Base-by-base conservation (phyloP, 1,140 invertebrate genomes). In the Drosophila dunni region DNA sequence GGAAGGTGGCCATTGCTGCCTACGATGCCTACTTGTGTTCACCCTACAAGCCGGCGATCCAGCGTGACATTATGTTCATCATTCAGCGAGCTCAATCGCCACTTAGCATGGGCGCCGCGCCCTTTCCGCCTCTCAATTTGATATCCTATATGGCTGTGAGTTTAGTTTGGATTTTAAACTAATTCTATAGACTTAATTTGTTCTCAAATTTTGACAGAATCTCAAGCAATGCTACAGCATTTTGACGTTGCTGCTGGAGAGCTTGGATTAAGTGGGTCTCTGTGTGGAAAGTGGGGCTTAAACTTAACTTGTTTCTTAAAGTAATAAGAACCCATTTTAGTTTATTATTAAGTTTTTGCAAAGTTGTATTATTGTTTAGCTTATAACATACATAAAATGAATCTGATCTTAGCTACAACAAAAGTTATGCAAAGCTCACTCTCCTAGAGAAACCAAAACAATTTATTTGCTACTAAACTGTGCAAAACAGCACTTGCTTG, bases 181-280 rank as follows among this genome's bases (percentile, higher is more conserved):
- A 9, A 0, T 36, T n/a, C 5, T 7, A 2, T n/a, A 8, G 13
- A n/a, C 2, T 3, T 6, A 15, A 0, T 7, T 0, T 9, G 4
- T 3, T 34, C 3, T 46, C 8, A 8, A 34, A 36, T 15, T 51
- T 7, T 61, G 45, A 6, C 48, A 84, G 81, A 70, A 81, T 51
- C 42, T 85, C 0, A 81, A 81, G 7, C 81, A 84, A 33, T 80
- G 81, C 53, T 84, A 85, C 42, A 78, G 69, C 42, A 75, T 84
- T 46, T 8, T 84, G 7, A 85, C 81, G 1, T 2, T 85, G 4
- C 33, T 85, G 53, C 6, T 85, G 7, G 67, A 85, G 50, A 71
- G 57, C 2, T 38, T 85, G 60, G 75, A 85, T 8, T 81, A 75
- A 13, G 46, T 24, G 17, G 10, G 24, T 10, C 13, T 13, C 44